Conservation (phyloP, 2,113 vertebrate genomes). For the Trematocara macrostoma region DNA sequence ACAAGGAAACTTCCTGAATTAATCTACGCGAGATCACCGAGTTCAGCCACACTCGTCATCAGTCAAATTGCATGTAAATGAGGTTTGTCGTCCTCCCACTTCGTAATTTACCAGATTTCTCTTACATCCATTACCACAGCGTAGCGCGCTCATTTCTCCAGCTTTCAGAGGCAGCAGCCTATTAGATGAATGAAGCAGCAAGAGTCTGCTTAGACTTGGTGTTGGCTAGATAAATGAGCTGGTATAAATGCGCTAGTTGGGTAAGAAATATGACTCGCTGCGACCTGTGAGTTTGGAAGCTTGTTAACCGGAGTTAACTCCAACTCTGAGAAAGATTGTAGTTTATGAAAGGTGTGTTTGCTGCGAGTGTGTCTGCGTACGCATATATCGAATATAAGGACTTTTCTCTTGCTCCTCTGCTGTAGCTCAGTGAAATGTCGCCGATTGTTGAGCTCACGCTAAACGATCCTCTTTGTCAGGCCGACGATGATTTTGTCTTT, state of each 20-base stretch:
- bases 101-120: constrained; percentile 43
- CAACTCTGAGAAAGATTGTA: background rate
- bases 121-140: constrained; percentile 43
- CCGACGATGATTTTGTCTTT: constrained; percentile 10
- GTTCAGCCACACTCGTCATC: constrained; percentile 48
- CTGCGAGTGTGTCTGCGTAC: background rate
- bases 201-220: background rate
- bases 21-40: constrained; percentile 24
- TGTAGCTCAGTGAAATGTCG: background rate
- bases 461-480: background rate
- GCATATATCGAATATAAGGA: background rate
- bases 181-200: constrained; percentile 40
- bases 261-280: background rate
- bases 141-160: constrained; percentile 49
- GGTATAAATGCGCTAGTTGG: background rate
- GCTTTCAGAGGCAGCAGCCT: constrained; percentile 32
- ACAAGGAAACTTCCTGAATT: background rate
- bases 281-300: background rate
- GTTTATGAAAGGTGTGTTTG: background rate
- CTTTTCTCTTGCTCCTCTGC: background rate
- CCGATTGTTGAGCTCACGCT: background rate
- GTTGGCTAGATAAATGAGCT: constrained; percentile 37
- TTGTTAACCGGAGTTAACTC: background rate
- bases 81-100: constrained; percentile 60
- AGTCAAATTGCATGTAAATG: constrained; percentile 43